phyloP scores from a whole-genome alignment of 2,797 vertebrate genomes.

The Bryconaethiops microstoma region DNA sequence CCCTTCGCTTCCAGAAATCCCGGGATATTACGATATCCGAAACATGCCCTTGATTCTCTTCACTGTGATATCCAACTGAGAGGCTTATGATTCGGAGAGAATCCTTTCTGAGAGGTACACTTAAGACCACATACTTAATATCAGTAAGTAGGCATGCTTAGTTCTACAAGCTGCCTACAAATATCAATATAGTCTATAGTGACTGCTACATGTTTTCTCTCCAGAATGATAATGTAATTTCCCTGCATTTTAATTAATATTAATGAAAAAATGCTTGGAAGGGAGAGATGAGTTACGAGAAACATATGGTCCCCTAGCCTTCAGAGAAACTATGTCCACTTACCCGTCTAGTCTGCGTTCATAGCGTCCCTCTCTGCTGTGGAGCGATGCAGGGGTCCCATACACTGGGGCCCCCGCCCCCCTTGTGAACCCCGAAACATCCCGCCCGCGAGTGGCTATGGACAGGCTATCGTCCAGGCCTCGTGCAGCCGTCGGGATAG shows the following conservation, averaged over 20 bases:
- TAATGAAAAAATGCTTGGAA: slow-evolving; percentile 77
- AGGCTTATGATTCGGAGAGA: slow-evolving; percentile 66
- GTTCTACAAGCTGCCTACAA: slow-evolving; percentile 21
- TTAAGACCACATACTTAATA: slow-evolving; percentile 56
- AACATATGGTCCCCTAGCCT: slow-evolving; percentile 74
- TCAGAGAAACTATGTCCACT: slow-evolving; percentile 86
- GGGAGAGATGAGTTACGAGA: slow-evolving; percentile 74
- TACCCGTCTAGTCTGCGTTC: slow-evolving; percentile 99
- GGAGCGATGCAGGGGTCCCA: slow-evolving; percentile 95
- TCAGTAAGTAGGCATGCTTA: slow-evolving; percentile 39
- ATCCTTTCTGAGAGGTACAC: slow-evolving; percentile 65
- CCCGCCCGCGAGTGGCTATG: slow-evolving; percentile 97
- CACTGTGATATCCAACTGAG: slow-evolving; percentile 75
- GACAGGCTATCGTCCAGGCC: slow-evolving; percentile 99
- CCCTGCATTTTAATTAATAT: slow-evolving; percentile 62
- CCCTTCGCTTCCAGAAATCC: slow-evolving; percentile 77
- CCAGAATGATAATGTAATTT: slow-evolving; percentile 39
- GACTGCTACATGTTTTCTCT: slow-evolving; percentile 33
- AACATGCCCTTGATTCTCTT: slow-evolving; percentile 76
- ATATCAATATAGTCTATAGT: slow-evolving; percentile 29
- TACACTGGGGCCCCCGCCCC: slow-evolving; percentile 96
- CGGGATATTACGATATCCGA: slow-evolving; percentile 78
- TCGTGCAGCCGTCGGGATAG: slow-evolving; percentile 97
- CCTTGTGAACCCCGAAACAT: slow-evolving; percentile 99
- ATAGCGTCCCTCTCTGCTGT: slow-evolving; percentile 99